Evolutionary conservation across 1,140 invertebrate genomes (phyloP), one percentile per base, ranked within the genome.

Genomic region (Ephestia elutella): DNA sequence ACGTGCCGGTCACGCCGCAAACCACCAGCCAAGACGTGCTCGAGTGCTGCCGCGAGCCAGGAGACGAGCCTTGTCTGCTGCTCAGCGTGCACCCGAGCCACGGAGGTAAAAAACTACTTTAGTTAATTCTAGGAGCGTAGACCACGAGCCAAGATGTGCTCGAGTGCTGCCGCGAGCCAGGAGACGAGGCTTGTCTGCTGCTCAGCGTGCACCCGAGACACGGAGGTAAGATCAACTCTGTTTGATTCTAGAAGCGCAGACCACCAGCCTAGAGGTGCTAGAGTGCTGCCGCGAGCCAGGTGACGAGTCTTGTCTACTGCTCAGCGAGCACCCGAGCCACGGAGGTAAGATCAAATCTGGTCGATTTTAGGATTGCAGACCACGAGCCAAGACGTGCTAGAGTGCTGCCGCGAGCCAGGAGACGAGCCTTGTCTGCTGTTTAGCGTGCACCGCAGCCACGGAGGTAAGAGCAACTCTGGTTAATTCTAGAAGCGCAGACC

Each of bases 241-340:
- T 4, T 9, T 32, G 30, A 4, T 3, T 25, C 2, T 25, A 25
- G 21, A 3, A 25, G 7, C 7, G 44, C 89, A 90, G 66, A 92
- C 91, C 44, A 92, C 90, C 8, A 90, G 89, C 65, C 88, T 88
- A 15, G 91, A 92, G 67, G 89, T 92, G 19, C 89, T 91, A 57
- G 91, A 92, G 56, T 92, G 91, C 73, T 91, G 90, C 59, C 80
- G 91, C 9, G 91, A 92, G 70, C 91, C 91, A 3, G 91, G 92
- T 5, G 91, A 92, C 62, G 91, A 92, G 66, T 77, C 82, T 18
- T 92, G 92, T 70, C 70, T 90, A 64, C 83, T 92, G 56, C 78
- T 91, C 50, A 89, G 87, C 51, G 85, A 91, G 60, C 85, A 89
- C 58, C 79, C 81, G 0, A 70, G 80, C 15, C 81, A 83, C 64